Conservation (phyloP, 2,888 invertebrate genomes). For the Lycaena phlaeas region DNA sequence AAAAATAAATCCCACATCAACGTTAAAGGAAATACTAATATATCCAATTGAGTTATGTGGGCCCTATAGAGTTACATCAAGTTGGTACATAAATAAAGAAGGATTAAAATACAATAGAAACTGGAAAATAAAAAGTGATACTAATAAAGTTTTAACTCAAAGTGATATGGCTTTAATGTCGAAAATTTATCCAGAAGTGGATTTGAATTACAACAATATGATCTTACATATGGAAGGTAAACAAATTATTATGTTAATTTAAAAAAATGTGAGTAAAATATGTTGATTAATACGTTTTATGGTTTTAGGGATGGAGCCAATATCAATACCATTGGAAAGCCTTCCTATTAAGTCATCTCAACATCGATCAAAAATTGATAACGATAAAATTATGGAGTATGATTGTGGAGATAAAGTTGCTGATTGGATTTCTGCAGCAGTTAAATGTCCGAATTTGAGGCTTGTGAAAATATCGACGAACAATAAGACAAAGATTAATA, state of each 20-base stretch:
- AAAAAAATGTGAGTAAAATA: no score
- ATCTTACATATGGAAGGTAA: conserved; percentile 7
- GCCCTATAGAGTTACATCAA: conserved; percentile 7
- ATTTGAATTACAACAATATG: not conserved
- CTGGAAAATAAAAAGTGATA: conserved; percentile 1
- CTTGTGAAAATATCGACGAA: not conserved
- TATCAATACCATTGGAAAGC: conserved; percentile 2
- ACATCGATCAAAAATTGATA: no score
- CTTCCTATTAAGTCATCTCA: no score
- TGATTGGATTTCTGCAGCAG: conserved; percentile 2
- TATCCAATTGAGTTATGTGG: conserved; percentile 8
- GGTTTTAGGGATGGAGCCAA: conserved; percentile 2
- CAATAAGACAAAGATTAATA: not conserved
- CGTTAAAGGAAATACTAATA: conserved; percentile 6
- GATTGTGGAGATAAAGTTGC: conserved; percentile 9
- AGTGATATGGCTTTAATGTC: not conserved
- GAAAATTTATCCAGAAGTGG: conserved; percentile 1
- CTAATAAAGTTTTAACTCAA: not conserved
- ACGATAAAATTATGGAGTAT: not conserved
- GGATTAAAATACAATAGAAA: conserved; percentile 8
- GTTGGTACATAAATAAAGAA: conserved; percentile 2
- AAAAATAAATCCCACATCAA: not conserved
- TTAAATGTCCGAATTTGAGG: conserved; percentile 1
- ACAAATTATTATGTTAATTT: no score
- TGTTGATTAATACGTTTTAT: no score